These are phyloP conservation scores for Oreochromis niloticus DNA, from an alignment of 2,113 vertebrate species.

Conservation along the genomic window DNA sequence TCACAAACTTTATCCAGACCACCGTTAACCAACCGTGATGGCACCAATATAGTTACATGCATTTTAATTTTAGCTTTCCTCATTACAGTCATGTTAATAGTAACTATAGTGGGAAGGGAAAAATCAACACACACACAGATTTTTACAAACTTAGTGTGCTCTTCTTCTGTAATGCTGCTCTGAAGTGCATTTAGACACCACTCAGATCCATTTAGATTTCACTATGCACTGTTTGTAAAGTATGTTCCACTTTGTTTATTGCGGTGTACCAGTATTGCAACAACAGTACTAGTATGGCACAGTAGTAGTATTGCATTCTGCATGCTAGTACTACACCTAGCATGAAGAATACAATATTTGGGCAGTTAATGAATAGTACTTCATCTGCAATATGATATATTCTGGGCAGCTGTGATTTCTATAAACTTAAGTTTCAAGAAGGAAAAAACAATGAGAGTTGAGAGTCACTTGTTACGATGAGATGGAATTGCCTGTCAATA, in stretches of 20 bases:
- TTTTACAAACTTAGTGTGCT: background rate
- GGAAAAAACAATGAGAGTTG: background rate
- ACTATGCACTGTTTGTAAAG: background rate
- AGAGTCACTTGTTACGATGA: background rate
- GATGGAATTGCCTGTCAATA: background rate
- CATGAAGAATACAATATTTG: background rate
- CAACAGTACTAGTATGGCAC: background rate
- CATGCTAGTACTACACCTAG: background rate
- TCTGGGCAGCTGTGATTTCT: background rate
- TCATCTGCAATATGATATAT: background rate
- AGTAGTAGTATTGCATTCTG: background rate
- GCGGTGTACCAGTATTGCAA: background rate
- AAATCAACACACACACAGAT: background rate
- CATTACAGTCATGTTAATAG: background rate
- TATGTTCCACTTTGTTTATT: background rate
- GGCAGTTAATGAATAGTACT: background rate
- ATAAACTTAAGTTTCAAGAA: background rate
- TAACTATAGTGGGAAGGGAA: background rate
- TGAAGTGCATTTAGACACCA: background rate
- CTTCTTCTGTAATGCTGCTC: background rate
- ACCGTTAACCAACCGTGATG: background rate
- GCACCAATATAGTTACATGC: background rate
- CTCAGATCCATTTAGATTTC: background rate
- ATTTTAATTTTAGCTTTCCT: background rate
- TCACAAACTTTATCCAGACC: background rate